phyloP scores from a whole-genome alignment of 1,140 invertebrate genomes.

The Scaptomyza montana region DNA sequence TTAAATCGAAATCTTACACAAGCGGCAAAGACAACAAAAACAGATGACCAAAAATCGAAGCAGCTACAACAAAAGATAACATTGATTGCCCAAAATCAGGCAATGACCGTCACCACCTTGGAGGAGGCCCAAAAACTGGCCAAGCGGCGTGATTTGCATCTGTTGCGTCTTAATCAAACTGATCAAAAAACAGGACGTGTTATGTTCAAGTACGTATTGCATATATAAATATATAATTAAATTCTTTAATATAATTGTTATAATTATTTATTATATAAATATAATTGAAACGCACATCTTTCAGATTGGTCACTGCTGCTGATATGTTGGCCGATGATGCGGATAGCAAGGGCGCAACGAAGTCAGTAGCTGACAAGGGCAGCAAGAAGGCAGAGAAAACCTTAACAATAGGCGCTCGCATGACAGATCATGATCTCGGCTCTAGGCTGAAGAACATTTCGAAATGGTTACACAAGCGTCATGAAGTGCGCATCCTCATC shows the following conservation, averaged over 20 bases:
- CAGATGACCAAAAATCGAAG: slow-evolving; percentile 38
- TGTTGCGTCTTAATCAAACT: slow-evolving; percentile 87
- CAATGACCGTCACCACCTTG: slow-evolving; percentile 84
- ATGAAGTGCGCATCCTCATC: slow-evolving; percentile 87
- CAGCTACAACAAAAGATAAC: slow-evolving; percentile 83
- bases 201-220: slow-evolving; percentile 85
- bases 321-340: slow-evolving; percentile 69
- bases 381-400: slow-evolving; percentile 85
- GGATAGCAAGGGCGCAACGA: slow-evolving; percentile 12
- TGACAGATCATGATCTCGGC: slow-evolving; percentile 87
- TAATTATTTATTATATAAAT: too few relatives aligned
- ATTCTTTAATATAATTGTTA: background rate
- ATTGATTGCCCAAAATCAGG: slow-evolving; percentile 84
- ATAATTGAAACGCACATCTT: background rate
- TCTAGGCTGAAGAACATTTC: slow-evolving; percentile 86
- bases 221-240: background rate
- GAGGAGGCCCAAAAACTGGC: slow-evolving; percentile 87
- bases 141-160: slow-evolving; percentile 85
- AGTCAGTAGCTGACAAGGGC: slow-evolving; percentile 34
- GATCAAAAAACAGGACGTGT: slow-evolving; percentile 87
- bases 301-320: slow-evolving; percentile 62
- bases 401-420: slow-evolving; percentile 86
- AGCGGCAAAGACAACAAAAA: slow-evolving; percentile 20
- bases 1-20: slow-evolving; percentile 46
- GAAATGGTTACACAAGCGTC: slow-evolving; percentile 87